Conservation (phyloP, 2,113 vertebrate species). For the Electrona antarctica region DNA sequence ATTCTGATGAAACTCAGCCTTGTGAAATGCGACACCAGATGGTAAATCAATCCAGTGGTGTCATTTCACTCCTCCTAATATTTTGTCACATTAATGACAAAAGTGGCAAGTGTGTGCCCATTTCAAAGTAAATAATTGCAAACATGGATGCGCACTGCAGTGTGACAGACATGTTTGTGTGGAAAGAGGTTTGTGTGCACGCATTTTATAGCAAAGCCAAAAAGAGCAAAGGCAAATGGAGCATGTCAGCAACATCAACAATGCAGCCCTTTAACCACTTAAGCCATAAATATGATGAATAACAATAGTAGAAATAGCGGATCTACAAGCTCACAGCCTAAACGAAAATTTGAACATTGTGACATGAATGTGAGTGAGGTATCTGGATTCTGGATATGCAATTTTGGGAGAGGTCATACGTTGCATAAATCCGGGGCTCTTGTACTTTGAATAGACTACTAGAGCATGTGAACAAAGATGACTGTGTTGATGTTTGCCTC, state of each 20-base stretch:
- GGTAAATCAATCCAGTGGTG: constrained; percentile 63
- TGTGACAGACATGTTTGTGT: constrained; percentile 58
- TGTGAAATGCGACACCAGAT: constrained; percentile 51
- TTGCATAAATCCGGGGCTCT: no score
- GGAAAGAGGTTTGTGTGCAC: constrained; percentile 36
- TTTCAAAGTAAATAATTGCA: constrained; percentile 60
- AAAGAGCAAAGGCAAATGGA: constrained; percentile 51
- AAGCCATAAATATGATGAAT: no score
- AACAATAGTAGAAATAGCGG: no score
- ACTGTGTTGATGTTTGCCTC: no score
- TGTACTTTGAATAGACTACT: no score
- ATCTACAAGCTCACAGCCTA: no score
- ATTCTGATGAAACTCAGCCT: neutral
- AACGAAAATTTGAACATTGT: no score
- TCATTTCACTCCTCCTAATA: constrained; percentile 69
- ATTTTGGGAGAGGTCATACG: no score
- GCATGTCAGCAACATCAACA: constrained; percentile 37
- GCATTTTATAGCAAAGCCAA: constrained; percentile 37
- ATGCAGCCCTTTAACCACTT: neutral
- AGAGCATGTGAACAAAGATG: no score
- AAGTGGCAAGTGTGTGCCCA: constrained; percentile 70
- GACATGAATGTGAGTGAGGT: no score
- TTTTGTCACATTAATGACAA: constrained; percentile 71
- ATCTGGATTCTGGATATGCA: no score
- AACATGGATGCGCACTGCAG: constrained; percentile 25